Conservation (phyloP, 1,140 invertebrate genomes). For the Lepidostoma basale region DNA sequence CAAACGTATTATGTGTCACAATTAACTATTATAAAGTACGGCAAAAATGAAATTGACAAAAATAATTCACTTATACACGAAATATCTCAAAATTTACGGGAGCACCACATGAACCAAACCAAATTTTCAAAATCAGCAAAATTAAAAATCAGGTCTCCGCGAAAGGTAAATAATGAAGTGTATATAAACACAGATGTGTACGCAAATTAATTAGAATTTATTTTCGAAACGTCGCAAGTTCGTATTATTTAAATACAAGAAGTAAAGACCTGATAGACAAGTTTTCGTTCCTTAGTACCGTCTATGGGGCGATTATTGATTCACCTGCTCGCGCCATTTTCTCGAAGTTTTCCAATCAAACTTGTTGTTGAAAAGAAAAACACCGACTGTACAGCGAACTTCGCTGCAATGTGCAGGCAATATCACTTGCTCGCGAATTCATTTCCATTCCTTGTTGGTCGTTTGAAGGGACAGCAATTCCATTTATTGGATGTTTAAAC, state of each 20-base stretch:
- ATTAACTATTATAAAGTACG: no score
- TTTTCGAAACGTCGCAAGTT: background rate
- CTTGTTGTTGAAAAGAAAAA: constrained; percentile 44
- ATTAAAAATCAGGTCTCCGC: background rate
- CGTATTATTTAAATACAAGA: background rate
- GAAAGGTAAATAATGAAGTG: background rate
- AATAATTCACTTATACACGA: no score
- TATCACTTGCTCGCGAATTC: background rate
- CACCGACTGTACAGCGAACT: constrained; percentile 27
- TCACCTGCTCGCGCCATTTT: constrained; percentile 34
- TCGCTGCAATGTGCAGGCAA: background rate
- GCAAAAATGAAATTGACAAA: no score
- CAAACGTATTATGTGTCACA: no score
- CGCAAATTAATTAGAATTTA: background rate
- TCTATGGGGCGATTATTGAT: constrained; percentile 34
- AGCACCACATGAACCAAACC: no score
- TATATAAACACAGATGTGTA: background rate
- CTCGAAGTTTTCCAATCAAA: constrained; percentile 45
- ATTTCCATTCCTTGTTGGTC: background rate
- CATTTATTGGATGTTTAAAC: no score
- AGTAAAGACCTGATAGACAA: no score
- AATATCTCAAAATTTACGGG: no score
- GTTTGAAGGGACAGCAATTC: background rate
- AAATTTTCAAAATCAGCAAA: no score
- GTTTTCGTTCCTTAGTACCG: background rate